Base-by-base conservation (phyloP, 2,888 invertebrate species). In the Quadroppia sp. region DNA sequence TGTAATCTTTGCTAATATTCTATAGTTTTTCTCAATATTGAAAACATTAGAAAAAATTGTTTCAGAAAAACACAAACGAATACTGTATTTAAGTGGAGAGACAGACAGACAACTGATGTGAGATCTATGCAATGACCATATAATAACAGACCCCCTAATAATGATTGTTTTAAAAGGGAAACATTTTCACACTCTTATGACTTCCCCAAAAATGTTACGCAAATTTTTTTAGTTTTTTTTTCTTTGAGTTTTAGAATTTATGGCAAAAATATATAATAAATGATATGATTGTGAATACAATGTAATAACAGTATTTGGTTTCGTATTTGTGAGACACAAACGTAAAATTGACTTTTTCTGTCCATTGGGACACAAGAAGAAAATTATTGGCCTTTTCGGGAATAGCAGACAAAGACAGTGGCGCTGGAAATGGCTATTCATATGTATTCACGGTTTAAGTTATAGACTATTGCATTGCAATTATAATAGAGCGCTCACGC, bases 81-180 rank as follows among this genome's bases (percentile, higher is more conserved):
- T n/a, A 48, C 17, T n/a, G 48, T n/a, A 48, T 48, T 48, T 48
- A 48, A 48, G 48, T 15, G 48, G 48, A n/a, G 17, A 15, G n/a
- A n/a, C 3, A 28, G 20, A n/a, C n/a, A n/a, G 25, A 56, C 56
- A 56, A 56, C 25, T 56, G 56, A 56, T 56, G 56, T 56, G 56
- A 56, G 56, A 56, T 56, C 4, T 56, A 23, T 25, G 17, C 56
- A 56, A 56, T 56, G 17, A 56, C 56, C 56, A 56, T 56, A 56
- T 9, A n/a, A n/a, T n/a, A n/a, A n/a, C n/a, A n/a, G n/a, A n/a
- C n/a, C n/a, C n/a, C n/a, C n/a, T 48, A 48, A 56, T 56, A 25
- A 56, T 56, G 56, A 56, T 56, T 56, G 56, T 56, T 56, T 6
- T 56, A 56, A n/a, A 56, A 56, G 56, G 56, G 23, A 56, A 56